phyloP scores from a whole-genome alignment of 2,797 vertebrate genomes.

The Gouania willdenowi region DNA sequence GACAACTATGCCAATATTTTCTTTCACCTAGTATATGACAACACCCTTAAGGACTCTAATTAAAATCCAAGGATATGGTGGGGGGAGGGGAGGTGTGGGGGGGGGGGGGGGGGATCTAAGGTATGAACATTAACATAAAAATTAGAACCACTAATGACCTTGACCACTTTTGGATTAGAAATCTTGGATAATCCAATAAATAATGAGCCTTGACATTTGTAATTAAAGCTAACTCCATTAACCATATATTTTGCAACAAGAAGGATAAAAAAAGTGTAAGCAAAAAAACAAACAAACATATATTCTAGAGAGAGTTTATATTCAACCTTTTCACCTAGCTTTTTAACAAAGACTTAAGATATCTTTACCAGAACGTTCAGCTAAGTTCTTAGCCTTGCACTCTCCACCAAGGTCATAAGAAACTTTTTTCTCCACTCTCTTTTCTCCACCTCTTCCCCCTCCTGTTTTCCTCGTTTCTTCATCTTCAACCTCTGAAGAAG shows the following conservation, averaged over 20 bases:
- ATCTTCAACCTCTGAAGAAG: constrained; percentile 81
- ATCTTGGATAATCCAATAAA: no score
- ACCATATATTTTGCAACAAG: constrained; percentile 28
- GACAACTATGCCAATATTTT: neutral
- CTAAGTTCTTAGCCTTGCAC: constrained; percentile 78
- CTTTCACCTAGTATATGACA: constrained; percentile 11
- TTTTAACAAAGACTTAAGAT: constrained; percentile 28
- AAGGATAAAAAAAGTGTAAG: neutral
- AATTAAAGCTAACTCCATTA: constrained; percentile 4
- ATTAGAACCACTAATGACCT: no score
- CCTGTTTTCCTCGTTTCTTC: constrained; percentile 72
- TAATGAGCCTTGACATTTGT: no score
- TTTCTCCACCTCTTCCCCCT: constrained; percentile 72
- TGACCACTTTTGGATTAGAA: no score
- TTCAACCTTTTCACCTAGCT: constrained; percentile 7
- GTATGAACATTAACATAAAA: no score
- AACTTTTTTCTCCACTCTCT: constrained; percentile 84
- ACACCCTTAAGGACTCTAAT: constrained; percentile 42
- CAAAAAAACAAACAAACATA: no score
- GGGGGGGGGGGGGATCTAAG: no score
- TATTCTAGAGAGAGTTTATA: no score
- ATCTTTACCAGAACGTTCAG: constrained; percentile 87
- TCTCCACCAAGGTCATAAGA: constrained; percentile 81
- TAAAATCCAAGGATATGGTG: constrained; percentile 46
- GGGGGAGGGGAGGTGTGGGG: no score